phyloP scores from a whole-genome alignment of 1,140 invertebrate species.

The Galendromus occidentalis region DNA sequence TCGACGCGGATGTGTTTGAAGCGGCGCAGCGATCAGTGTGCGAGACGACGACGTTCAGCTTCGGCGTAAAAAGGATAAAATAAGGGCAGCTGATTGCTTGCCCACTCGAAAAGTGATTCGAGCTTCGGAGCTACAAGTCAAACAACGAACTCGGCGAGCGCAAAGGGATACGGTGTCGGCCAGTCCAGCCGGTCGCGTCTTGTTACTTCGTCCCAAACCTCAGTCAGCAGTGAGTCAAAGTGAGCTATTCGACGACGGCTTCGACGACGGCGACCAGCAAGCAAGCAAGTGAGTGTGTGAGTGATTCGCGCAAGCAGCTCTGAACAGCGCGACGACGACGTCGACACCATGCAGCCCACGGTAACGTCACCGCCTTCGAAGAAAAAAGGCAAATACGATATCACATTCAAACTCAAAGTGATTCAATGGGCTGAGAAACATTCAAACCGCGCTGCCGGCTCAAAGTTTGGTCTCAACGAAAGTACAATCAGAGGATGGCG shows the following conservation, averaged over 20 bases:
- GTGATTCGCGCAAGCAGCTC: background rate
- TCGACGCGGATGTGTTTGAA: background rate
- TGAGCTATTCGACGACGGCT: background rate
- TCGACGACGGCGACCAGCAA: background rate
- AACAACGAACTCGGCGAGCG: background rate
- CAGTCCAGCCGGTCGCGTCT: no score
- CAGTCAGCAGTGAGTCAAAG: no score
- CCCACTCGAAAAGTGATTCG: background rate
- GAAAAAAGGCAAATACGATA: slow-evolving; percentile 10
- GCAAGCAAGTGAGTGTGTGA: background rate
- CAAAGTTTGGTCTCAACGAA: slow-evolving; percentile 2
- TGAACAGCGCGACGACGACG: background rate
- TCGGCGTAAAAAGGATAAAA: background rate
- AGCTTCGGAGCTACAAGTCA: background rate
- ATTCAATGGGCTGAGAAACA: slow-evolving; percentile 8
- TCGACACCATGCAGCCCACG: background rate
- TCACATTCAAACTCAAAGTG: slow-evolving; percentile 9
- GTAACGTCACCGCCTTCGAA: slow-evolving; percentile 9
- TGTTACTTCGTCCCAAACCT: no score
- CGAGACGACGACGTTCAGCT: background rate
- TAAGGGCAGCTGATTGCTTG: background rate
- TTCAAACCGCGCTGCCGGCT: background rate
- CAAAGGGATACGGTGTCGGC: no score
- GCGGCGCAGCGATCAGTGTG: background rate
- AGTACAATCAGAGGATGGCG: slow-evolving; percentile 9